phyloP scores from a whole-genome alignment of 2,888 invertebrate genomes.

The Drosophila emarginata region DNA sequence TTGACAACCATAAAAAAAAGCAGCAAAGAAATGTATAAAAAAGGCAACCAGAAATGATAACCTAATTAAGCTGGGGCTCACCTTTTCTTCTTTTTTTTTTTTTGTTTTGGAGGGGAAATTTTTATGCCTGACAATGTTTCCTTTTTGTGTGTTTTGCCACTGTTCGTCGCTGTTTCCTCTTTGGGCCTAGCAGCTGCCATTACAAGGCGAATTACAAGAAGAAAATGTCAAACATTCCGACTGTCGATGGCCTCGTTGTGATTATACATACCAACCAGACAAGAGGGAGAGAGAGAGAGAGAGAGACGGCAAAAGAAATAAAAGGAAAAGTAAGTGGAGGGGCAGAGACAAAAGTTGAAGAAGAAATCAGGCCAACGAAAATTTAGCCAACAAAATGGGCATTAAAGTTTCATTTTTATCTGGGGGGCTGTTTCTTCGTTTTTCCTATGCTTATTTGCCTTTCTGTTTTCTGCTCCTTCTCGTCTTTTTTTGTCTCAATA shows the following conservation, averaged over 20 bases:
- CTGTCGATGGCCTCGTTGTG: conserved; percentile 23
- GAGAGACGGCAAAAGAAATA: background rate
- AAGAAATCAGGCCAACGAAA: conserved; percentile 30
- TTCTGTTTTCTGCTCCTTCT: conserved; percentile 2
- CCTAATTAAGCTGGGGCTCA: conserved; percentile 70
- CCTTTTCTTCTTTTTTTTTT: conserved; percentile 37
- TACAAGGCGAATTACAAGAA: conserved; percentile 67
- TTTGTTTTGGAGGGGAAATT: conserved; percentile 21
- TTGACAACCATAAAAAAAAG: conserved; percentile 24
- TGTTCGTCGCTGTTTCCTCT: conserved; percentile 27
- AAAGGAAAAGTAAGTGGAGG: background rate
- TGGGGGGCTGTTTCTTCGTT: conserved; percentile 2
- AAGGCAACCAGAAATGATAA: conserved; percentile 63
- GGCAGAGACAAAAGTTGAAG: conserved; percentile 10
- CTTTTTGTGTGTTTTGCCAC: conserved; percentile 8
- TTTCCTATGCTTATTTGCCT: conserved; percentile 6
- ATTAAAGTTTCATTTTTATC: conserved; percentile 42
- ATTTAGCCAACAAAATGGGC: conserved; percentile 29
- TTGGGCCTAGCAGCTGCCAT: conserved; percentile 44
- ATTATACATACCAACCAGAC: conserved; percentile 27
- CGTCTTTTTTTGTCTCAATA: background rate
- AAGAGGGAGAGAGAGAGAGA: conserved; percentile 5
- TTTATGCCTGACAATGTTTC: conserved; percentile 29
- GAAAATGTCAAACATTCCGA: conserved; percentile 62
- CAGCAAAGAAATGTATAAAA: conserved; percentile 10